These are phyloP conservation scores for Drosophila chauvacae DNA, from an alignment of 1,140 invertebrate genomes.

Conservation along the genomic window DNA sequence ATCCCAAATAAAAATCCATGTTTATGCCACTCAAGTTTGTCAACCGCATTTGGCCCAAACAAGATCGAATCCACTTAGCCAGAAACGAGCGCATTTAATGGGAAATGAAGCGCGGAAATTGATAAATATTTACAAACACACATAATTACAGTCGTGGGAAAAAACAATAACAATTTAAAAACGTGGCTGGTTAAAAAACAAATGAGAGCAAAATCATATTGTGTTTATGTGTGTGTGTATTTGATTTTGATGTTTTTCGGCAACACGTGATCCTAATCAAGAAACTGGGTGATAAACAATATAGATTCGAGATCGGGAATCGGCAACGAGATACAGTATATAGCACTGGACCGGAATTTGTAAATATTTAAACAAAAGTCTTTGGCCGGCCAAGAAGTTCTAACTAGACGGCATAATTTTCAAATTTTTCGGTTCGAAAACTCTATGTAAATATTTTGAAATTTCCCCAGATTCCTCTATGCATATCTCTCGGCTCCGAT, in stretches of 20 bases:
- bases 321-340: neutral
- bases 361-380: constrained; percentile 77
- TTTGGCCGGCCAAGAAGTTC: constrained; percentile 40
- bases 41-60: constrained; percentile 44
- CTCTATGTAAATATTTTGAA: constrained; percentile 77
- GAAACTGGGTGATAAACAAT: constrained; percentile 35
- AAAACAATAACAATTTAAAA: constrained; percentile 55
- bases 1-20: neutral
- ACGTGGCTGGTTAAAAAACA: constrained; percentile 30
- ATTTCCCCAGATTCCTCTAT: constrained; percentile 25
- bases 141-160: constrained; percentile 66
- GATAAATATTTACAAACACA: constrained; percentile 72
- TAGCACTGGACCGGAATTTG: constrained; percentile 15
- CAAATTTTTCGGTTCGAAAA: constrained; percentile 32
- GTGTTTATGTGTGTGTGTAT: constrained; percentile 38
- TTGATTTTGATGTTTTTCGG: constrained; percentile 32
- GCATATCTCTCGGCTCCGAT: constrained; percentile 26
- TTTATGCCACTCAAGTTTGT: constrained; percentile 43
- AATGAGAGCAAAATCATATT: constrained; percentile 17
- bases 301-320: constrained; percentile 21
- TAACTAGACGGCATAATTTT: constrained; percentile 71
- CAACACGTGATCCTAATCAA: constrained; percentile 60
- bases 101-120: constrained; percentile 48
- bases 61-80: constrained; percentile 47
- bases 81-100: constrained; percentile 47